Conservation (phyloP, 2,888 invertebrate genomes). For the Pristionchus exspectatus region DNA sequence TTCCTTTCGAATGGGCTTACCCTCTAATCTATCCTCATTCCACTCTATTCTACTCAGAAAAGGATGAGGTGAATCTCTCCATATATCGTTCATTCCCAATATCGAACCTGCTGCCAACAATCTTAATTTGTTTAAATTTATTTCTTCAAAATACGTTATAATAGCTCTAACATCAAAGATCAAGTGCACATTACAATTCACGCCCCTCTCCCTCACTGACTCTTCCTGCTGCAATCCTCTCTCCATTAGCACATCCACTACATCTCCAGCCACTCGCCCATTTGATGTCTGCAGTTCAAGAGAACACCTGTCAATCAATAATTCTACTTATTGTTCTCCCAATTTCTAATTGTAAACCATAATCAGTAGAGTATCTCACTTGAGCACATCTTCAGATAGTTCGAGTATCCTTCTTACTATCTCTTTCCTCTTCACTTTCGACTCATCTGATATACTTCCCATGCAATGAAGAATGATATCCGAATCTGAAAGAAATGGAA, state of each 20-base stretch:
- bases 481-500: not conserved
- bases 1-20: not conserved
- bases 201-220: not conserved
- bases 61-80: not conserved
- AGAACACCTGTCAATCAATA: not conserved
- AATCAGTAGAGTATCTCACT: not conserved
- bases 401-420: constrained; percentile 3
- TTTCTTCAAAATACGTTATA: not conserved
- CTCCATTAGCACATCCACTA: not conserved
- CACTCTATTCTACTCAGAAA: constrained; percentile 12
- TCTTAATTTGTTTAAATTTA: not conserved
- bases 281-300: not conserved
- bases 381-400: not conserved
- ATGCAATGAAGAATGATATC: constrained; percentile 10
- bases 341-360: not conserved
- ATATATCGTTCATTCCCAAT: constrained; percentile 11
- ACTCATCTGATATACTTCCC: not conserved
- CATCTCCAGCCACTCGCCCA: constrained; percentile 2
- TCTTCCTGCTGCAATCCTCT: not conserved
- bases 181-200: not conserved
- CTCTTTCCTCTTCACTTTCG: not conserved
- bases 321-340: not conserved
- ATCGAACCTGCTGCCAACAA: constrained; percentile 18
- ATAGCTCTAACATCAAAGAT: not conserved
- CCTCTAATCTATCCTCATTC: not conserved